Base-by-base conservation (phyloP, 2,797 vertebrate species). In the Macrochelys suwanniensis region DNA sequence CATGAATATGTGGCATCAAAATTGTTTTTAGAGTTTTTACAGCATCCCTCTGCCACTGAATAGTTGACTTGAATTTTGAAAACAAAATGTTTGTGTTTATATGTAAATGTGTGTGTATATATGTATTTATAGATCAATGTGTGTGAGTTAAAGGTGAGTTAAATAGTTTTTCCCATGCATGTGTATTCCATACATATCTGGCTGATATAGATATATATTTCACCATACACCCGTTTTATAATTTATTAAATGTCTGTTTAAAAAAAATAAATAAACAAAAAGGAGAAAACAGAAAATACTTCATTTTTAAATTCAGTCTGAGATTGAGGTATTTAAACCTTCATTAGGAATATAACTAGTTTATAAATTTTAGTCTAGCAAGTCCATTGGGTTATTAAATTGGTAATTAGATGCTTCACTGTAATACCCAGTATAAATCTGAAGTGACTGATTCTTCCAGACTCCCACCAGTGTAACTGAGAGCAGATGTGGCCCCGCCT, bases 91-190 rank as follows among this genome's bases (percentile, higher is more conserved):
- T 98, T 96, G 96, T 98, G 98, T 98, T 98, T 97, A 98, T 98
- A 98, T 98, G 98, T 98, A 98, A 98, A 97, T 98, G 97, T 98
- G 97, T 98, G 97, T 98, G 97, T 98, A 97, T 98, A 98, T 98
- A 97, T 98, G 97, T 98, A 98, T 98, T 98, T 98, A 98, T 98
- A 98, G 97, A 98, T 89, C 95, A n/a, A 97, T 97, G 95, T 95
- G 98, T 97, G 96, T 97, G 98, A 97, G 96, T 97, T 97, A 91
- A 91, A 97, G 94, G 97, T 98, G 98, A 98, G 97, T 97, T 97
- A 89, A 95, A 97, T 97, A 96, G 97, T 97, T 97, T 98, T 98
- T 97, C 97, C 96, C 97, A 91, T 96, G 97, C 98, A 98, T 98
- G 98, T 98, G 97, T 97, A 96, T 97, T 98, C 97, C 97, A 98